Percentiles rank a stretch among this genome's conserved stretches.
phyloP scores from a whole-genome alignment of 2,888 invertebrate genomes.

The Meghimatium bilineatum region DNA sequence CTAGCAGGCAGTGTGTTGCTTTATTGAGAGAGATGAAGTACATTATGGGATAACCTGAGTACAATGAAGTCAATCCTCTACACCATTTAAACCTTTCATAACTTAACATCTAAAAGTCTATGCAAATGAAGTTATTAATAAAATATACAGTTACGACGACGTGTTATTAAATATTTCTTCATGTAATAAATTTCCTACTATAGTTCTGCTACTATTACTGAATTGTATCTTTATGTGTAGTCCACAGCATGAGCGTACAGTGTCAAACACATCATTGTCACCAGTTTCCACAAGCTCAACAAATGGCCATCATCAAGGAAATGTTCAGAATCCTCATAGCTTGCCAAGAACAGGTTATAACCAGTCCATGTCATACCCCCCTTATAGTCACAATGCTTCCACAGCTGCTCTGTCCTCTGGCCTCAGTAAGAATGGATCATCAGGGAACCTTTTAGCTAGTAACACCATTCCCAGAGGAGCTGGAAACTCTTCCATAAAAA shows the following conservation, averaged over 20 bases:
- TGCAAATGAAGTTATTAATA: no score
- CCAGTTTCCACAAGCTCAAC: background rate
- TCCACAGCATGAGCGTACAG: slow-evolving; percentile 36
- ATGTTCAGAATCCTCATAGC: background rate
- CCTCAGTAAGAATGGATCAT: slow-evolving; percentile 22
- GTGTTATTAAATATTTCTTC: background rate
- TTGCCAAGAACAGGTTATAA: slow-evolving; percentile 23
- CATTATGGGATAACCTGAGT: no score
- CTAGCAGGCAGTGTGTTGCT: no score
- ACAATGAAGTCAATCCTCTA: no score
- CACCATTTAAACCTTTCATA: no score
- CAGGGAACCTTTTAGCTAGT: slow-evolving; percentile 15
- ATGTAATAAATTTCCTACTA: background rate
- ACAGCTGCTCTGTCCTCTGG: slow-evolving; percentile 15
- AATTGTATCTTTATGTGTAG: background rate
- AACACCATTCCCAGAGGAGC: slow-evolving; percentile 28
- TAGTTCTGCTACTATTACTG: background rate
- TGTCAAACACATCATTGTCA: slow-evolving; percentile 37
- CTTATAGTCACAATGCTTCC: slow-evolving; percentile 3
- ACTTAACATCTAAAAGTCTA: no score
- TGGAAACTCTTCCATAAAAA: slow-evolving; percentile 20
- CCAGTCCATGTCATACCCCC: slow-evolving; percentile 36
- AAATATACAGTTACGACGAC: no score
- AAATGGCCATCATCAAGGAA: slow-evolving; percentile 13
- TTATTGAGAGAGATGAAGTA: no score